Conservation (phyloP, 2,888 invertebrate genomes). For the Drosophila histrio region DNA sequence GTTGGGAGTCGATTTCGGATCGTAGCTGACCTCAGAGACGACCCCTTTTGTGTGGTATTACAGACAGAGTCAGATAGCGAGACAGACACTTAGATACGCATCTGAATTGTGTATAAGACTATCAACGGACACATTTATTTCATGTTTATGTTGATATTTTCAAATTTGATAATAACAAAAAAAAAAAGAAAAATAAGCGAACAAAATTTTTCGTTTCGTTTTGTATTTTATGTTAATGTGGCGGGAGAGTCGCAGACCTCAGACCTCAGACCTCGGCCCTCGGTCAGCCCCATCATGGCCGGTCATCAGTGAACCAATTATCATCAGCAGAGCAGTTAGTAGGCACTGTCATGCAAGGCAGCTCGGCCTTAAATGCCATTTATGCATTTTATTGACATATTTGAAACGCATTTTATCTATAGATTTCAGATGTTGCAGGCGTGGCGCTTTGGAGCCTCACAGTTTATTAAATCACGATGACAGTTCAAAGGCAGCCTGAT, state of each 20-base stretch:
- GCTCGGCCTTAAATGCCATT: conserved; percentile 55
- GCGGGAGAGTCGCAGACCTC: neutral
- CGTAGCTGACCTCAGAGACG: conserved; percentile 63
- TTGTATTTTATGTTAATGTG: conserved; percentile 67
- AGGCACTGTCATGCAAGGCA: conserved; percentile 37
- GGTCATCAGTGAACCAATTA: conserved; percentile 63
- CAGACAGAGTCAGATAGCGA: conserved; percentile 27
- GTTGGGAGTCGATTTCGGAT: conserved; percentile 25
- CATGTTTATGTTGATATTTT: conserved; percentile 82
- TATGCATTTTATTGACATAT: conserved; percentile 77
- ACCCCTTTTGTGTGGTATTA: conserved; percentile 69
- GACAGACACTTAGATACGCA: conserved; percentile 63
- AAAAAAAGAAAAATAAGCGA: conserved; percentile 25
- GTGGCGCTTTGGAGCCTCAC: conserved; percentile 38
- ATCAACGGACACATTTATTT: conserved; percentile 80
- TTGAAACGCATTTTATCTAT: conserved; percentile 56
- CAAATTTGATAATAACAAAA: conserved; percentile 71
- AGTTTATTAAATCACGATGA: conserved; percentile 49
- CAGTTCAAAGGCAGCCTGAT: conserved; percentile 34
- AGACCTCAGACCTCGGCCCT: neutral
- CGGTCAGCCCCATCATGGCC: conserved; percentile 44
- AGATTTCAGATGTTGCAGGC: conserved; percentile 15
- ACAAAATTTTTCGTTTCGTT: conserved; percentile 54
- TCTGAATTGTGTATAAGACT: conserved; percentile 78
- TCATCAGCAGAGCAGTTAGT: conserved; percentile 67